Evolutionary conservation across 2,888 invertebrate genomes (phyloP).

Genomic region (Platypus cylindrus): DNA sequence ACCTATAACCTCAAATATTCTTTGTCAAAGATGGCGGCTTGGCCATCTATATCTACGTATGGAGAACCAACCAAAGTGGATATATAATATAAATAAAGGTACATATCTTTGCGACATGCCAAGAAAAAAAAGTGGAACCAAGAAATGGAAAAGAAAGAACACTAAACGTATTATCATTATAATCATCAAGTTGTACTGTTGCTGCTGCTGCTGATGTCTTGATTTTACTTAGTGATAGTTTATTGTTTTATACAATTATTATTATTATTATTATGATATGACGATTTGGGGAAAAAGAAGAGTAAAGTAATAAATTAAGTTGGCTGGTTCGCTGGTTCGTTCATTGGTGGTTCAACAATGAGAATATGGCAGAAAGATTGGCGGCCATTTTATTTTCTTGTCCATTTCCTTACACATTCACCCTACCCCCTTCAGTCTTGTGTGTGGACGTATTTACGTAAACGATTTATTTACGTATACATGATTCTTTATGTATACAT

Average conservation of each 20-base stretch:
- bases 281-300: constrained; percentile 13
- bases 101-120: constrained; percentile 1
- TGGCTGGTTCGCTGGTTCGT: constrained; percentile 12
- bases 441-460: no score
- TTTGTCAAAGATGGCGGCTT: constrained; percentile 14
- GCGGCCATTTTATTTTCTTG: background rate
- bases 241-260: constrained; percentile 16
- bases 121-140: no score
- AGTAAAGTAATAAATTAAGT: constrained; percentile 12
- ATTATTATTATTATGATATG: constrained; percentile 11
- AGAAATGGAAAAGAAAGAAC: no score
- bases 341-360: constrained; percentile 1
- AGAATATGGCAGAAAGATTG: no score
- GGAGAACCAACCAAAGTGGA: no score
- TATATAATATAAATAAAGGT: no score
- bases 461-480: no score
- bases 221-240: constrained; percentile 15
- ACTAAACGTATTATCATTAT: no score
- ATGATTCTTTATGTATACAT: no score
- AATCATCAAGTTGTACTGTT: no score
- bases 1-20: constrained; percentile 14
- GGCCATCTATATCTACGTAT: no score
- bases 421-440: background rate
- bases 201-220: constrained; percentile 14
- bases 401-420: background rate